Conservation (phyloP, 2,113 vertebrate species). For the Microtus ochrogaster region DNA sequence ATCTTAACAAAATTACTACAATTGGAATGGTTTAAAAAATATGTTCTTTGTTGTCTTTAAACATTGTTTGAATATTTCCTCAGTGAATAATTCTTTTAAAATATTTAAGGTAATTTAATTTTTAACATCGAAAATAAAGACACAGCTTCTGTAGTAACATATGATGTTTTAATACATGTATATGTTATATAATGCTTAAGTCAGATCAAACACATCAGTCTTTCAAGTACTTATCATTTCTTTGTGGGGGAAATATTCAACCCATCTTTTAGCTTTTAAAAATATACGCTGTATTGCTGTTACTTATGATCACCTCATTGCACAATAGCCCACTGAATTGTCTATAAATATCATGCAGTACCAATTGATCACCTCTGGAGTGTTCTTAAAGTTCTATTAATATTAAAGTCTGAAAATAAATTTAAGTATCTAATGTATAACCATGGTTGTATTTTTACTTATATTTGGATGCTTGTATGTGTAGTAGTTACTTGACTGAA, state of each 20-base stretch:
- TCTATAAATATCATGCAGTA: not conserved
- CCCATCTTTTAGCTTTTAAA: not conserved
- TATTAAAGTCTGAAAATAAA: slow-evolving; percentile 47
- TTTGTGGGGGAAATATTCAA: not conserved
- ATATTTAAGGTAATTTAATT: not conserved
- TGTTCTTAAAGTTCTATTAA: slow-evolving; percentile 34
- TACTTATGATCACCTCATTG: not conserved
- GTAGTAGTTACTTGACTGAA: slow-evolving; percentile 29
- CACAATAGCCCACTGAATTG: not conserved
- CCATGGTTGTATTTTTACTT: slow-evolving; percentile 1
- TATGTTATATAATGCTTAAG: not conserved
- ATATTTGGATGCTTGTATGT: slow-evolving; percentile 19
- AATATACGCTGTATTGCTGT: not conserved
- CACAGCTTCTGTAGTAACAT: not conserved
- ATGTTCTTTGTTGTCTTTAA: slow-evolving; percentile 14
- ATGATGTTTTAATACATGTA: not conserved
- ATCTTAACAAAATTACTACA: slow-evolving; percentile 53
- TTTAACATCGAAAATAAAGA: not conserved
- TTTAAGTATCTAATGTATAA: slow-evolving; percentile 32
- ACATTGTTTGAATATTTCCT: slow-evolving; percentile 36
- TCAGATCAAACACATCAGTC: not conserved
- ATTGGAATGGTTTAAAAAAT: slow-evolving; percentile 17
- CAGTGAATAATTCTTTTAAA: slow-evolving; percentile 23
- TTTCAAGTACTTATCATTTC: not conserved
- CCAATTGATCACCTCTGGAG: not conserved